These are phyloP conservation scores for Passer montanus DNA, from an alignment of 2,113 vertebrate species.

Conservation along the genomic window DNA sequence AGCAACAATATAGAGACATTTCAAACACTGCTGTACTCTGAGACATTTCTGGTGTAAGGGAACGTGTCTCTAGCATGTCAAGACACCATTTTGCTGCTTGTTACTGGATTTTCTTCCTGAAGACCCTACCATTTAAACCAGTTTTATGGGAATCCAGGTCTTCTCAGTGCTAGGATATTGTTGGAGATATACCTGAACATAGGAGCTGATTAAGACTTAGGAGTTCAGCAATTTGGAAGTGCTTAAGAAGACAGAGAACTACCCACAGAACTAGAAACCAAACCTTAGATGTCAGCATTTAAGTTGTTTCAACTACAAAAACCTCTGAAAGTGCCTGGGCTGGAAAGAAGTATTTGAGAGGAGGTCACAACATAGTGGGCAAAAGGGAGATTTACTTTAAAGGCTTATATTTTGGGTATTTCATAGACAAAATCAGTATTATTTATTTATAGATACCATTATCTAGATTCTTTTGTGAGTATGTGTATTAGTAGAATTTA, in stretches of 20 bases:
- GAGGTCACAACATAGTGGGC: fast-evolving
- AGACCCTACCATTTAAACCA: background rate
- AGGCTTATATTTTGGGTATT: background rate
- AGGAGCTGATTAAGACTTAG: background rate
- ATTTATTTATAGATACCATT: background rate
- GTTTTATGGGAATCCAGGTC: background rate
- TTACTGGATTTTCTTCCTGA: background rate
- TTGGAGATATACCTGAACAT: background rate
- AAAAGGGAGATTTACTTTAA: background rate
- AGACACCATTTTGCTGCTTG: background rate
- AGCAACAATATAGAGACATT: background rate
- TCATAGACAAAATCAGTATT: background rate
- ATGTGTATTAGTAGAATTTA: background rate
- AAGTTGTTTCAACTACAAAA: background rate
- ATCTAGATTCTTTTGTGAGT: background rate
- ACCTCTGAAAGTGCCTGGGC: background rate
- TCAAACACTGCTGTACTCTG: background rate
- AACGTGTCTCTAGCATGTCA: background rate
- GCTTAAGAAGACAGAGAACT: background rate
- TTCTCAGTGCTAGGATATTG: background rate
- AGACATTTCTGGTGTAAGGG: background rate
- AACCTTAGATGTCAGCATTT: background rate
- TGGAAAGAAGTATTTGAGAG: background rate
- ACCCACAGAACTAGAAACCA: background rate
- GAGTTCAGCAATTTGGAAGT: background rate